Percentiles rank a stretch among this genome's conserved stretches.
Conservation (phyloP, 2,888 invertebrate genomes). For the Drosophila subquinaria region DNA sequence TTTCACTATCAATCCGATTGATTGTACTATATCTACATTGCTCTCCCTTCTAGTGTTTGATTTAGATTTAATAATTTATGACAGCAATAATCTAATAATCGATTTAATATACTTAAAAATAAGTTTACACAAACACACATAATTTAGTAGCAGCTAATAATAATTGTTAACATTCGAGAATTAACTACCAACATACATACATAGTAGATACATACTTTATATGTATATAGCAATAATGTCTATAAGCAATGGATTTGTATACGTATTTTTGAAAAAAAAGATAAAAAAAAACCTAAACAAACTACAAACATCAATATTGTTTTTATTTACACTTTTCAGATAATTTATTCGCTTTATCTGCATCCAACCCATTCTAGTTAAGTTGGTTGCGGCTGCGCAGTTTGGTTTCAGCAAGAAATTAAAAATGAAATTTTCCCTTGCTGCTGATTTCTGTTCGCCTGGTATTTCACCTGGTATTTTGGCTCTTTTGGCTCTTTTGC, state of each 20-base stretch:
- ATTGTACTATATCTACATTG: conserved; percentile 24
- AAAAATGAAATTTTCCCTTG: too few species aligned
- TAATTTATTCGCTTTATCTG: neutral
- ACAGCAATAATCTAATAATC: conserved; percentile 74
- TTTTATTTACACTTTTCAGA: neutral
- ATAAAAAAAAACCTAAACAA: conserved; percentile 16
- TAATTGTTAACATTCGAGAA: conserved; percentile 46
- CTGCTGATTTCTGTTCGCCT: too few species aligned
- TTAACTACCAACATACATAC: conserved; percentile 25
- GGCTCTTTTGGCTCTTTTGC: too few species aligned
- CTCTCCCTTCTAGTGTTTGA: conserved; percentile 63
- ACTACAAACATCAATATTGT: neutral
- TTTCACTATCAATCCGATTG: conserved; percentile 52
- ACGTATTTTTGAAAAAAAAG: conserved; percentile 51
- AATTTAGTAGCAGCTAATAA: conserved; percentile 23
- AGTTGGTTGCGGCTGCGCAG: conserved; percentile 1
- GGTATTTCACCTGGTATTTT: too few species aligned
- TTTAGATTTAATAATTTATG: conserved; percentile 79
- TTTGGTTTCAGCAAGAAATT: too few species aligned
- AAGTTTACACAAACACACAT: conserved; percentile 20
- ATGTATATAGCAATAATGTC: conserved; percentile 34
- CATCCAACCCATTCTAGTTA: neutral
- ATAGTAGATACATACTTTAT: conserved; percentile 22
- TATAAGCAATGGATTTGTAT: conserved; percentile 56
- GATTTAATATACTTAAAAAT: conserved; percentile 65